Conservation (phyloP, 2,888 invertebrate species). For the Serrognathus titanus region DNA sequence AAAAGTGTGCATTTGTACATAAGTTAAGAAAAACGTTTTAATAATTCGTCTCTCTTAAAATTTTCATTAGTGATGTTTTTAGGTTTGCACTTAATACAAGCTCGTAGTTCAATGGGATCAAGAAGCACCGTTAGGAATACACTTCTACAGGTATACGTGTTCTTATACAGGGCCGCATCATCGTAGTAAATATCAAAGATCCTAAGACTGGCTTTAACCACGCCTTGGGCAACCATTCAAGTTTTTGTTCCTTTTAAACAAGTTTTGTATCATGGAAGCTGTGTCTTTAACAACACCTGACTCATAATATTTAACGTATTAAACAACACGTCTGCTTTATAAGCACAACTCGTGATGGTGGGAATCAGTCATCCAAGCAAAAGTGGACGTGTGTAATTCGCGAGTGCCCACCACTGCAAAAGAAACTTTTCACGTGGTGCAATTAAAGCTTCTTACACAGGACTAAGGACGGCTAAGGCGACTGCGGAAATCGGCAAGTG, state of each 20-base stretch:
- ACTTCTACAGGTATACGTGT: not conserved
- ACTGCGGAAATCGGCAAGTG: too few relatives aligned
- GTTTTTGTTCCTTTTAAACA: constrained; percentile 27
- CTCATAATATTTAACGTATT: too few relatives aligned
- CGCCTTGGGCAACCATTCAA: constrained; percentile 27
- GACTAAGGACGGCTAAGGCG: too few relatives aligned
- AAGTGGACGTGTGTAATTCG: not conserved
- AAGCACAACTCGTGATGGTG: constrained; percentile 5
- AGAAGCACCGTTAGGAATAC: not conserved
- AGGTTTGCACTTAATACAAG: too few relatives aligned
- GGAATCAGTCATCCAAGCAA: constrained; percentile 7
- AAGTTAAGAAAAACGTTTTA: too few relatives aligned
- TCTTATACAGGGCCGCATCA: not conserved
- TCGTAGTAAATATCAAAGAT: not conserved
- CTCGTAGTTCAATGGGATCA: too few relatives aligned
- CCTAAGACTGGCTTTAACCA: constrained; percentile 8
- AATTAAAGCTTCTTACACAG: too few relatives aligned
- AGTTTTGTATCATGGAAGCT: not conserved
- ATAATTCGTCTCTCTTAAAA: too few relatives aligned
- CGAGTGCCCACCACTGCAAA: not conserved
- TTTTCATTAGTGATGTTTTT: too few relatives aligned
- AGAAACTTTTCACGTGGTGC: not conserved
- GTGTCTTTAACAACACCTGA: too few relatives aligned
- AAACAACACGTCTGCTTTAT: not conserved
- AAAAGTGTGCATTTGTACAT: too few relatives aligned